Evolutionary conservation across 2,113 vertebrate species (phyloP), one percentile per base, ranked within the genome.

Genomic region (Leucopsar rothschildi): DNA sequence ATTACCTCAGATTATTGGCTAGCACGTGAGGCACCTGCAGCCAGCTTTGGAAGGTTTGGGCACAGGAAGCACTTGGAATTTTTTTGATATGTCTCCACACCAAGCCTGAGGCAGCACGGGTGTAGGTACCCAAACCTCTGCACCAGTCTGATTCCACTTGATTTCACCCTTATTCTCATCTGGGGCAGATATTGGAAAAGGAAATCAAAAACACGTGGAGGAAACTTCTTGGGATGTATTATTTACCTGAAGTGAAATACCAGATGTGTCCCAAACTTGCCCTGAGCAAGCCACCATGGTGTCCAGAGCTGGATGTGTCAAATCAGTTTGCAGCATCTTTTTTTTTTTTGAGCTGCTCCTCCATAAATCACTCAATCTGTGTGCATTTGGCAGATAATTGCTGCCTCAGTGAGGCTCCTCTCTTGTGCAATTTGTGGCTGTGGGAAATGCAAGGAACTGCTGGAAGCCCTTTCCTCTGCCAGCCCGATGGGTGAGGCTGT

Each of bases 401-500:
- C 40, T 42, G 45, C 60, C 24, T 61, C 47, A 8, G 15, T 2
- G 55, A 91, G 52, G 50, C 64, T 92, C 55, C 45, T 85, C 40
- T 65, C 5, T 94, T 93, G 85, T 49, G 63, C 92, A 95, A 78
- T 25, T 13, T 11, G 49, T 7, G 39, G 59, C 90, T 63, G 59
- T 85, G 87, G 50, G 35, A 55, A 63, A 56, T 11, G 60, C 31
- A 33, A 21, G 72, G 87, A 80, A 12, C 82, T 56, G 85, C 40
- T 59, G 84, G 23, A 31, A 52, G 63, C 82, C 61, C 71, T 79
- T 82, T 77, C 29, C 42, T 73, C 79, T 94, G 95, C 76, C 90
- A 94, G 68, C 76, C 59, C 33, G 15, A 18, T 82, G 93, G 94
- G 94, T 13, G 95, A 94, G 93, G 91, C 85, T 1, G 2, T 31